Evolutionary conservation across 1,140 invertebrate genomes (phyloP).

Genomic region (Aricia agestis): DNA sequence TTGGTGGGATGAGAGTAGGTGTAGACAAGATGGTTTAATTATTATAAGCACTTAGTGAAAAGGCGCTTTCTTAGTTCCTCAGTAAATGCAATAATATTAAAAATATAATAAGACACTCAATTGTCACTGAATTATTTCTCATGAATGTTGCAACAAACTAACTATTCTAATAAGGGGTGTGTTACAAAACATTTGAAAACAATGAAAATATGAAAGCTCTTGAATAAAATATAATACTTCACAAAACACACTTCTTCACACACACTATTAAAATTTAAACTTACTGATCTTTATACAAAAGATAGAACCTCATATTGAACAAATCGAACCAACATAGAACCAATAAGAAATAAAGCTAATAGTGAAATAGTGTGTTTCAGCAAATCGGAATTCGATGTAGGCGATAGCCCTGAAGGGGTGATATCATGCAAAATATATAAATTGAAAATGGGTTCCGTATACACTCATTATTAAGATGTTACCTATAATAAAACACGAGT

Average conservation of each 20-base stretch:
- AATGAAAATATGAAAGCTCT: background rate
- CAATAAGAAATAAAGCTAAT: constrained; percentile 20
- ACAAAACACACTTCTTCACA: background rate
- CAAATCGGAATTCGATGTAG: constrained; percentile 19
- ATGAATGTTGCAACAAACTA: too few species aligned
- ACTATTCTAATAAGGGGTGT: background rate
- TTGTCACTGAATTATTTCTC: too few species aligned
- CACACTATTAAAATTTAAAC: constrained; percentile 25
- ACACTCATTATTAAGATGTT: background rate
- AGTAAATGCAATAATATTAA: too few species aligned
- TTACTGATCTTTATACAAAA: constrained; percentile 62
- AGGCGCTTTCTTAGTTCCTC: too few species aligned
- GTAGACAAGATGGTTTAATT: too few species aligned
- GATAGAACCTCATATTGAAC: constrained; percentile 51
- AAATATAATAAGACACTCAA: too few species aligned
- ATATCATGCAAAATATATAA: constrained; percentile 10
- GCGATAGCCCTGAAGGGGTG: constrained; percentile 18
- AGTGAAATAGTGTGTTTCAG: constrained; percentile 17
- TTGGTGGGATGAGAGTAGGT: too few species aligned
- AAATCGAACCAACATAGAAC: constrained; percentile 23
- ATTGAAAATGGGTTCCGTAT: constrained; percentile 21
- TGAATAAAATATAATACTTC: background rate
- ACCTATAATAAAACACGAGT: too few species aligned
- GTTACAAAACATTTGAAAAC: background rate
- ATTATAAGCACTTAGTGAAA: too few species aligned